Evolutionary conservation across 1,140 invertebrate species (phyloP).

Genomic region (Lordiphosa stackelbergi): DNA sequence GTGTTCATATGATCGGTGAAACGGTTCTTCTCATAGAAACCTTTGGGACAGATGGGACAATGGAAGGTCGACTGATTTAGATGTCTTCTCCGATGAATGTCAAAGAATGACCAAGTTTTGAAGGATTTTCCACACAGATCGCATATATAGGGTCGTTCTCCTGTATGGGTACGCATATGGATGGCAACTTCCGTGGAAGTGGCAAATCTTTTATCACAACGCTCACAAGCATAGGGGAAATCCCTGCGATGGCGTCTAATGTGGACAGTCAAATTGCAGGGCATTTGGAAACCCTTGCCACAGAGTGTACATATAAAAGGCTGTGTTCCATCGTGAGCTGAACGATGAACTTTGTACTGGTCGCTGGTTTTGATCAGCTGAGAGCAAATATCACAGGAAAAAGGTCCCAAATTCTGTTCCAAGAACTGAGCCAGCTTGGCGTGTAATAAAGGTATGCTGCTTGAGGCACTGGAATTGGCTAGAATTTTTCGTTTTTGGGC

Average conservation of each 20-base stretch:
- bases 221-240: slow-evolving; percentile 66
- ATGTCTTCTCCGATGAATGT: slow-evolving; percentile 66
- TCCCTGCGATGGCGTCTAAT: slow-evolving; percentile 60
- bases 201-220: slow-evolving; percentile 66
- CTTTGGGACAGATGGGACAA: slow-evolving; percentile 68
- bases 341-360: slow-evolving; percentile 68
- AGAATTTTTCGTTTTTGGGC: slow-evolving; percentile 58
- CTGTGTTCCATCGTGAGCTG: slow-evolving; percentile 60
- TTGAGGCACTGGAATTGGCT: slow-evolving; percentile 17
- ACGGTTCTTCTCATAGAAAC: slow-evolving; percentile 71
- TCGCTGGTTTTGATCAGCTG: slow-evolving; percentile 67
- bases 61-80: slow-evolving; percentile 72
- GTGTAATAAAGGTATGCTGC: slow-evolving; percentile 51
- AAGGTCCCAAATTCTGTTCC: slow-evolving; percentile 62
- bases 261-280: slow-evolving; percentile 68
- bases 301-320: slow-evolving; percentile 70
- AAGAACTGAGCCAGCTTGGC: slow-evolving; percentile 58
- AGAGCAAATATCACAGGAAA: slow-evolving; percentile 58
- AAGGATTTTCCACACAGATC: slow-evolving; percentile 69
- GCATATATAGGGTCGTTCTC: slow-evolving; percentile 65
- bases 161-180: slow-evolving; percentile 59
- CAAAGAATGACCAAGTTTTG: slow-evolving; percentile 73
- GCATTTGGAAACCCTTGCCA: slow-evolving; percentile 72
- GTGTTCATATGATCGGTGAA: slow-evolving; percentile 73
- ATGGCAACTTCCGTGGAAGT: slow-evolving; percentile 71